Percentiles rank a stretch among this genome's conserved stretches.
Evolutionary conservation across 2,888 invertebrate species (phyloP).

Genomic region (Malachius bipustulatus): DNA sequence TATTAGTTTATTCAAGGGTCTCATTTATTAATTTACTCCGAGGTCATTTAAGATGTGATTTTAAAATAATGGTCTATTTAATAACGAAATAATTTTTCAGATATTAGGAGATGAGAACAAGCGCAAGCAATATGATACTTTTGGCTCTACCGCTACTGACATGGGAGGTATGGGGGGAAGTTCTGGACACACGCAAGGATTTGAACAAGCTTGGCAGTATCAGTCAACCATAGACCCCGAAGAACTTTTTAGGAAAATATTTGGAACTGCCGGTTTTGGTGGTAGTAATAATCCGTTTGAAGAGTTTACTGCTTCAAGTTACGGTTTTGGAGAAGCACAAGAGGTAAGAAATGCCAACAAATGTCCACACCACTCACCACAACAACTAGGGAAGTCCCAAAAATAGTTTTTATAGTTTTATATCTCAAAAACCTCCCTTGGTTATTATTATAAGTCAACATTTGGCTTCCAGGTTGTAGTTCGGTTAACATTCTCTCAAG

Average conservation of each 20-base stretch:
- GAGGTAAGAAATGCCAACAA: constrained; percentile 53
- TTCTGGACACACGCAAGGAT: constrained; percentile 47
- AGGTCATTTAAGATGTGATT: not conserved
- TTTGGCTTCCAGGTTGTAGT: constrained; percentile 55
- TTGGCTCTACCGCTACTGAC: constrained; percentile 77
- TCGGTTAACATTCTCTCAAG: constrained; percentile 84
- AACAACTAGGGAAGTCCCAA: no score
- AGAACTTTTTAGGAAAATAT: constrained; percentile 91
- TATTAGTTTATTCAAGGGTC: no score
- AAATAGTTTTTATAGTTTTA: no score
- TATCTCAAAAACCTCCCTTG: no score
- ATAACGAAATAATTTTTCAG: constrained; percentile 35
- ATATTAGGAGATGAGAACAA: constrained; percentile 84
- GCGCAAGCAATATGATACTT: constrained; percentile 87
- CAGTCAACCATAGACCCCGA: constrained; percentile 88
- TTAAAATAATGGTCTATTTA: not conserved
- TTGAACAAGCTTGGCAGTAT: constrained; percentile 71
- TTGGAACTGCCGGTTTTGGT: constrained; percentile 72
- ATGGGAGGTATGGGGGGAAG: constrained; percentile 55
- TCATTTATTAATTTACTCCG: no score
- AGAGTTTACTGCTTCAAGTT: constrained; percentile 79
- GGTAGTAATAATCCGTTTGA: constrained; percentile 46
- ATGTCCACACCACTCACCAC: not conserved
- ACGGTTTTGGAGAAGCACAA: constrained; percentile 84
- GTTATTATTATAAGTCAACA: constrained; percentile 8